Conservation (phyloP, 1,140 invertebrate species). For the Cylas formicarius region DNA sequence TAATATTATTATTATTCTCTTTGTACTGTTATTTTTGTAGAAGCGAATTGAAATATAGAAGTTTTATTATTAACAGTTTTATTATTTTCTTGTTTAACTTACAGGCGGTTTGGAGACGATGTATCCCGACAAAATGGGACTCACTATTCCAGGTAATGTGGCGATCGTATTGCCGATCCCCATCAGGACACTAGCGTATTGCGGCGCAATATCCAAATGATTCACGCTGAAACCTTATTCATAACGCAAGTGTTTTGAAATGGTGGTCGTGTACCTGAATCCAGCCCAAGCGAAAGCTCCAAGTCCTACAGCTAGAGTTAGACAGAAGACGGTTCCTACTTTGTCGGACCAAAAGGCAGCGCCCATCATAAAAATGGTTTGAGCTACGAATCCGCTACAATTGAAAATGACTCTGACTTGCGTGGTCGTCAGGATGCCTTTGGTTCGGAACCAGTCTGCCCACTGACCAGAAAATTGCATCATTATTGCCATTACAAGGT, state of each 20-base stretch:
- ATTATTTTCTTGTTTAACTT: conserved; percentile 2
- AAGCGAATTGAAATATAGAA: too few relatives aligned
- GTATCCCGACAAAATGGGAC: conserved; percentile 70
- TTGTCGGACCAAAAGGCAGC: conserved; percentile 63
- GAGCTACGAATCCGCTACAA: conserved; percentile 69
- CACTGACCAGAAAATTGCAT: conserved; percentile 72
- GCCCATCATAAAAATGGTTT: conserved; percentile 78
- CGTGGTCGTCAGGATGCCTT: conserved; percentile 61
- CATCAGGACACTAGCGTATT: conserved; percentile 75
- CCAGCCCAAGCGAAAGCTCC: conserved; percentile 86
- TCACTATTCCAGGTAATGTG: conserved; percentile 82
- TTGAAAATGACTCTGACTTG: conserved; percentile 69
- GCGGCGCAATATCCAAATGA: conserved; percentile 80
- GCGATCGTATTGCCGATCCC: conserved; percentile 84
- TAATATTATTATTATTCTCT: too few relatives aligned
- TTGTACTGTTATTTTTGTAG: too few relatives aligned
- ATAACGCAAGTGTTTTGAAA: conserved; percentile 1
- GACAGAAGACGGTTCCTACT: conserved; percentile 60
- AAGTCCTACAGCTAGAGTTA: conserved; percentile 79
- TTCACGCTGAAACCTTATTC: conserved; percentile 77
- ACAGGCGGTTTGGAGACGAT: conserved; percentile 62
- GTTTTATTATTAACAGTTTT: too few relatives aligned
- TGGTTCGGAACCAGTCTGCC: conserved; percentile 67
- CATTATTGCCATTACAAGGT: conserved; percentile 78
- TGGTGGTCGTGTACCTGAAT: conserved; percentile 59